These are phyloP conservation scores for Papilio gigon DNA, from an alignment of 2,888 invertebrate genomes.

Conservation along the genomic window DNA sequence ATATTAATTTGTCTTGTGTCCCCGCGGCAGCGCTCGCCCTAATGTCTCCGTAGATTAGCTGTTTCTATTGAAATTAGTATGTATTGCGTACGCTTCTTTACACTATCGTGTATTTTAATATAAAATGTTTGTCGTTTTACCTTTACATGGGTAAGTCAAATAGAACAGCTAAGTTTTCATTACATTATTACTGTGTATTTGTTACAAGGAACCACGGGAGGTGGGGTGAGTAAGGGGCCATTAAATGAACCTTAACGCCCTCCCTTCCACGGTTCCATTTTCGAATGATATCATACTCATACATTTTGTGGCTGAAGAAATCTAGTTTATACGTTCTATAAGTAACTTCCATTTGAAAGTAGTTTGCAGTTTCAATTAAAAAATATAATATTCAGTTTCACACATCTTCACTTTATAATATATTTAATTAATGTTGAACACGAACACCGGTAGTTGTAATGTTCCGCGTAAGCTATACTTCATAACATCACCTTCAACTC, in stretches of 20 bases:
- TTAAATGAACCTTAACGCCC: no score
- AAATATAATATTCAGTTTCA: background rate
- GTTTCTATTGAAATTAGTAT: slow-evolving; percentile 15
- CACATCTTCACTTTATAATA: background rate
- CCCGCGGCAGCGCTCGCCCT: background rate
- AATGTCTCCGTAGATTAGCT: slow-evolving; percentile 1
- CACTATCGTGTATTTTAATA: background rate
- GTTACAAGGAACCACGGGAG: background rate
- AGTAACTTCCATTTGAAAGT: background rate
- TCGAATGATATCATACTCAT: no score
- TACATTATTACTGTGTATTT: background rate
- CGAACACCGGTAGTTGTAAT: background rate
- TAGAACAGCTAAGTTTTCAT: background rate
- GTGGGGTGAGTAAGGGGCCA: background rate
- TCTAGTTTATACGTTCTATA: background rate
- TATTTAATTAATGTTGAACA: background rate
- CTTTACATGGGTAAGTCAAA: background rate
- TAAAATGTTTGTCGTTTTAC: background rate
- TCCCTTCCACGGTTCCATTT: no score
- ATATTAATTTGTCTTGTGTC: slow-evolving; percentile 16
- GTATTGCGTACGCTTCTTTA: slow-evolving; percentile 2
- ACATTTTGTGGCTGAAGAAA: background rate
- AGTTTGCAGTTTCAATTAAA: no score
- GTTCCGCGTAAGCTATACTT: background rate
- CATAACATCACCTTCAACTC: background rate